Evolutionary conservation across 2,888 invertebrate species (phyloP).

Genomic region (Autographa gamma): DNA sequence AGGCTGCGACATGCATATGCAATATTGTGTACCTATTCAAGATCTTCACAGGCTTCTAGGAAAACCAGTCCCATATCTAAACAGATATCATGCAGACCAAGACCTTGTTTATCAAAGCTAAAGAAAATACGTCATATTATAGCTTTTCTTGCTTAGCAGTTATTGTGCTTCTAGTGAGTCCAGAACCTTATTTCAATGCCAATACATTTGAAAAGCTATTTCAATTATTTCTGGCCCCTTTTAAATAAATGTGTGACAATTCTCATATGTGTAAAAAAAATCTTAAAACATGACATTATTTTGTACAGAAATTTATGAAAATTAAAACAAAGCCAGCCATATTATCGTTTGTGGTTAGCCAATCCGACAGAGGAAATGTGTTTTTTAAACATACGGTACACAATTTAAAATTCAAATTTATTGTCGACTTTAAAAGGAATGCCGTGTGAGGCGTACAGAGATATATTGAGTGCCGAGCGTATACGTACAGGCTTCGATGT

Average conservation of each 20-base stretch:
- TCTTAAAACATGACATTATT: background rate
- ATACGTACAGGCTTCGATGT: background rate
- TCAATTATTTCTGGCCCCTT: too few relatives aligned
- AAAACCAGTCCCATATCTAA: too few relatives aligned
- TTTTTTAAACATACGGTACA: conserved; percentile 32
- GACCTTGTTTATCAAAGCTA: too few relatives aligned
- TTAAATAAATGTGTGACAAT: background rate
- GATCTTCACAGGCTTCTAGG: too few relatives aligned
- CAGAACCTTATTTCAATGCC: too few relatives aligned
- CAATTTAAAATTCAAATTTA: conserved; percentile 49
- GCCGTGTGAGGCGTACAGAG: background rate
- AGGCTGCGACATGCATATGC: too few relatives aligned
- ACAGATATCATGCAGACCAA: too few relatives aligned
- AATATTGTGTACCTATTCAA: too few relatives aligned
- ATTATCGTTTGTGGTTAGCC: conserved; percentile 27
- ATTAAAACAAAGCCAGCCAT: conserved; percentile 14
- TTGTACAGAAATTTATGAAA: background rate
- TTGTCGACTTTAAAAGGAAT: conserved; percentile 21
- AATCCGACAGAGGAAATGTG: conserved; percentile 21
- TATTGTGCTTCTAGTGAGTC: too few relatives aligned
- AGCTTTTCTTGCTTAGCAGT: too few relatives aligned
- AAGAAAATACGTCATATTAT: too few relatives aligned
- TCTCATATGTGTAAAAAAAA: background rate
- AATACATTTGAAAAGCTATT: too few relatives aligned
- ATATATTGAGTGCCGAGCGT: conserved; percentile 9